Evolutionary conservation across 2,113 vertebrate genomes (phyloP).

Genomic region (Pampusana beccarii): DNA sequence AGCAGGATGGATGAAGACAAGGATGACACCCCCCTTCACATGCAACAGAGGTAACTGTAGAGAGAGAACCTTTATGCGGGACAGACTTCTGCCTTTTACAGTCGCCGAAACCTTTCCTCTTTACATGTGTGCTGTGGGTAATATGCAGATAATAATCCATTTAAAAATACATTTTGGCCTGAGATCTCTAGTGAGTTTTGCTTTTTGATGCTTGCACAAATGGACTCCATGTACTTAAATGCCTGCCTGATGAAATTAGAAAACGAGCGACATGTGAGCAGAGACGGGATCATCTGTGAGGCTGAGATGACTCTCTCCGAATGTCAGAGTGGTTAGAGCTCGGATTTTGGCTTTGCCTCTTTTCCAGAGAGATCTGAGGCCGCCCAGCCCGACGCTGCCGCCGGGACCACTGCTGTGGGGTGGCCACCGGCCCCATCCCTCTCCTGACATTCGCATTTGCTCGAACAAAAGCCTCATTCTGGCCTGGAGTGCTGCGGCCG

Average conservation of each 20-base stretch:
- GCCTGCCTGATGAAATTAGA: background rate
- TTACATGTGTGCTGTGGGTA: fast-evolving
- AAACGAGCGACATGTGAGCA: fast-evolving
- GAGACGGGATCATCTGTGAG: background rate
- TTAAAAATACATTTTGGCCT: background rate
- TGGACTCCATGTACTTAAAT: background rate
- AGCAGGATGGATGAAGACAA: background rate
- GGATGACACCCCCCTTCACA: background rate
- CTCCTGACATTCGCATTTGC: background rate
- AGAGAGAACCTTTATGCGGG: background rate
- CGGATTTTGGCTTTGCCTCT: background rate
- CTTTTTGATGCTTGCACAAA: background rate
- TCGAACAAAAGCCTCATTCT: background rate
- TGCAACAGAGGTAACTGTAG: background rate
- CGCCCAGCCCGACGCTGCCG: background rate
- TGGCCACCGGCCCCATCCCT: background rate
- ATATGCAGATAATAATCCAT: background rate
- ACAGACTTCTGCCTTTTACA: background rate
- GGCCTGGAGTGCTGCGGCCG: background rate
- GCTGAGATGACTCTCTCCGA: background rate
- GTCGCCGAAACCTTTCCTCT: background rate
- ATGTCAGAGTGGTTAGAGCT: background rate
- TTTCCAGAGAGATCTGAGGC: background rate
- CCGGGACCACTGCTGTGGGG: background rate
- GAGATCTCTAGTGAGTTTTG: background rate